These are phyloP conservation scores for Terrapene triunguis DNA, from an alignment of 2,113 vertebrate genomes.

Conservation along the genomic window DNA sequence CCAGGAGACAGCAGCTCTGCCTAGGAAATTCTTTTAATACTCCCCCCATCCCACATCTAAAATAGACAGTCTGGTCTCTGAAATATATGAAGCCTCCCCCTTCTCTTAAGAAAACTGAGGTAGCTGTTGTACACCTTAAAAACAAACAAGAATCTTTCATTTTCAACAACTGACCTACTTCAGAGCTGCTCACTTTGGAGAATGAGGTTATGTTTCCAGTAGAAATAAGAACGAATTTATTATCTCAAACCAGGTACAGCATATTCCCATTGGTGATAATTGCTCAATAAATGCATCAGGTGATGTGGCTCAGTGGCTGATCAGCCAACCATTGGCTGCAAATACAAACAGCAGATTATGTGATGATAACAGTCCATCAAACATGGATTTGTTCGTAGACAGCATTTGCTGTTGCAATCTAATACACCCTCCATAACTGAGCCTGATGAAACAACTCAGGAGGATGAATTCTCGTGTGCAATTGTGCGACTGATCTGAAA, in stretches of 20 bases:
- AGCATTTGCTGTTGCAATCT: not conserved
- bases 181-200: not conserved
- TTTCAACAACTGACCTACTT: not conserved
- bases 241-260: not conserved
- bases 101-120: not conserved
- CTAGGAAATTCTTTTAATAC: accelerated
- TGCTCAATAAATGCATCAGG: not conserved
- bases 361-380: accelerated
- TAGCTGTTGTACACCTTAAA: not conserved
- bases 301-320: accelerated
- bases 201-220: not conserved
- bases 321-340: not conserved
- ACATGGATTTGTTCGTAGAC: accelerated
- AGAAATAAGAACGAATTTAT: accelerated
- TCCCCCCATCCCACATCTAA: not conserved
- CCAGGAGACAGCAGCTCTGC: not conserved
- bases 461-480: not conserved
- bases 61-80: not conserved
- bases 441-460: accelerated
- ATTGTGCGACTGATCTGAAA: accelerated
- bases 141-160: not conserved
- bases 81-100: not conserved
- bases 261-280: not conserved
- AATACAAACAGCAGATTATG: not conserved
- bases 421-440: not conserved